Evolutionary conservation across 2,888 invertebrate genomes (phyloP), one percentile per base, ranked within the genome.

Genomic region (Desoria tigrina): DNA sequence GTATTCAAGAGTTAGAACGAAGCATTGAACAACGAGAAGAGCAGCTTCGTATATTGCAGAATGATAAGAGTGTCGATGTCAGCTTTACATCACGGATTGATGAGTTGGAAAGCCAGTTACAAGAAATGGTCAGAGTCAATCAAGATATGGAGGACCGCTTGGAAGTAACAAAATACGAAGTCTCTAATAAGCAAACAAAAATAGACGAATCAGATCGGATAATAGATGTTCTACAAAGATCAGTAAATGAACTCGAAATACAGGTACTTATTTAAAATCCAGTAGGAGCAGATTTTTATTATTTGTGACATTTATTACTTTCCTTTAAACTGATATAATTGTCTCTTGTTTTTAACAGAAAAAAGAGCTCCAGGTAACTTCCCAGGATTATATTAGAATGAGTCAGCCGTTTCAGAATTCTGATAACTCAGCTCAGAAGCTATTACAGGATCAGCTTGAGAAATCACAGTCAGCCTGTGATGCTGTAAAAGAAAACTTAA

Each of bases 121-220:
- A 16, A 6, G 45, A 45, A 45, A 45, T n/a, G 45, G 6, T 32
- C 11, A 32, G 11, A 11, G 32, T 7, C 4, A 32, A 32, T 32
- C 32, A 32, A 11, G 32, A 32, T 7, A 32, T 32, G 4, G 45
- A 39, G 9, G 57, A 28, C 23, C 61, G 58, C 32, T 51, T 54
- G 21, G 42, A 42, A 18, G n/a, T 58, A 18, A 28, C 2, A 3
- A 53, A 66, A 42, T 11, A 65, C 11, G 69, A 63, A 54, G 39
- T 3, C 28, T 27, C 1, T 16, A 26, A 61, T 6, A 27, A 37
- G 53, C 16, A 26, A 18, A 6, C 24, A 4, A 9, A 21, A 6
- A 27, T 26, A 9, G 26, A 53, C 4, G 24, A 39, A 21, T 14
- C 26, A 32, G 32, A 32, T 11, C 32, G 32, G 6, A 32, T 32